A percentile compares a stretch with the other conserved stretches of the same genome.
These are phyloP conservation scores for Nestor notabilis DNA, from an alignment of 2,113 vertebrate genomes.

Conservation along the genomic window DNA sequence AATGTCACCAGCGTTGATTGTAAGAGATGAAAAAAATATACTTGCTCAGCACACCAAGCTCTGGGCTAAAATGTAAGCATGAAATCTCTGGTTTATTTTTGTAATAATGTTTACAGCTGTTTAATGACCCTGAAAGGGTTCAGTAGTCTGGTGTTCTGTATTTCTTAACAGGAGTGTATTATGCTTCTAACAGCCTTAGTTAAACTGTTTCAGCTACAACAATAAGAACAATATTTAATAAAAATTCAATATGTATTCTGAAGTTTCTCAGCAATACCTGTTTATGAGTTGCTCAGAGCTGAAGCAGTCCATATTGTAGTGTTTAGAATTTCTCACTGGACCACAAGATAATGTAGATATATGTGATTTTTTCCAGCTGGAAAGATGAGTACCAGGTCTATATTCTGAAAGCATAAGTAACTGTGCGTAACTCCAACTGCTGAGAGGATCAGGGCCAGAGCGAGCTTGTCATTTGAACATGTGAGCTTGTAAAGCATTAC, in stretches of 20 bases:
- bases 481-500: constrained; percentile 35
- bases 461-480: constrained; percentile 1
- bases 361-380: neutral
- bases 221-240: constrained; percentile 69
- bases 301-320: neutral
- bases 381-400: neutral
- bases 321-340: neutral
- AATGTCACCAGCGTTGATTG: constrained; percentile 82
- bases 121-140: constrained; percentile 87
- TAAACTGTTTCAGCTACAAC: constrained; percentile 71
- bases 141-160: constrained; percentile 79
- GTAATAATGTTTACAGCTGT: constrained; percentile 88
- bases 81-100: constrained; percentile 88
- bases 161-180: constrained; percentile 79
- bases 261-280: constrained; percentile 21
- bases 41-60: constrained; percentile 83
- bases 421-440: constrained; percentile 19
- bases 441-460: constrained; percentile 52
- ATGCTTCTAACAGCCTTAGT: constrained; percentile 77
- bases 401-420: constrained; percentile 36
- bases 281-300: neutral
- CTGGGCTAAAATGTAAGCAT: constrained; percentile 85
- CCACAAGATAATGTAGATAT: neutral
- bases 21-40: constrained; percentile 81
- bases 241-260: constrained; percentile 52